These are phyloP conservation scores for Leuctra nigra DNA, from an alignment of 2,888 invertebrate species.

Conservation along the genomic window DNA sequence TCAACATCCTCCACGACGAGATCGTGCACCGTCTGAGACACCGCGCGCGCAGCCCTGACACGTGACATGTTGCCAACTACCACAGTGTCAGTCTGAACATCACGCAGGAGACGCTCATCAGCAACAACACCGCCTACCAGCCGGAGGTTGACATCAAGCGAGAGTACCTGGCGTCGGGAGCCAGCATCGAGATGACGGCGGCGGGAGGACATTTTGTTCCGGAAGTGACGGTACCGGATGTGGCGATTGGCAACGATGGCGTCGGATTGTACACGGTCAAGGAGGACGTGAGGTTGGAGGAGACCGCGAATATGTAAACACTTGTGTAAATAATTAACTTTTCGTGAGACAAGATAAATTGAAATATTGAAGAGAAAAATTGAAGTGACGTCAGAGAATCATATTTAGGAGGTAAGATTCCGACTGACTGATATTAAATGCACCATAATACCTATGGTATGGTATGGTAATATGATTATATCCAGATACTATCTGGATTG, in stretches of 20 bases:
- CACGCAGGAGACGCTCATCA: conserved; percentile 27
- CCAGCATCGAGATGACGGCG: neutral
- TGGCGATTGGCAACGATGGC: conserved; percentile 11
- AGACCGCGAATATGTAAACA: no score
- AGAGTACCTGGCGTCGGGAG: conserved; percentile 7
- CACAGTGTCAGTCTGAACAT: conserved; percentile 23
- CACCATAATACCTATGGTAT: no score
- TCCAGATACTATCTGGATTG: no score
- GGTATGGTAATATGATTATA: no score
- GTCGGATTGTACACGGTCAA: conserved; percentile 23
- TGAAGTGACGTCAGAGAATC: no score
- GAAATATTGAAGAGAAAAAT: no score
- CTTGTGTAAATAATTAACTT: no score
- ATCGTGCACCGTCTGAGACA: conserved; percentile 76
- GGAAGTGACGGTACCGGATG: conserved; percentile 13
- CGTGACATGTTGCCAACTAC: conserved; percentile 12
- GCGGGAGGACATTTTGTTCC: conserved; percentile 16
- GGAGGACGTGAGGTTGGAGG: no score
- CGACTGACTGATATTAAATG: no score
- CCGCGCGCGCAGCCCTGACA: conserved; percentile 36
- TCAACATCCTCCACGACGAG: conserved; percentile 83
- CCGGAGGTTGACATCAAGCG: conserved; percentile 13
- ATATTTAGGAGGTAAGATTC: no score
- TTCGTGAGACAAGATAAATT: no score
- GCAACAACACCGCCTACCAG: conserved; percentile 22